Evolutionary conservation across 1,140 invertebrate species (phyloP), one percentile per base, ranked within the genome.

Genomic region (Sitophilus oryzae): DNA sequence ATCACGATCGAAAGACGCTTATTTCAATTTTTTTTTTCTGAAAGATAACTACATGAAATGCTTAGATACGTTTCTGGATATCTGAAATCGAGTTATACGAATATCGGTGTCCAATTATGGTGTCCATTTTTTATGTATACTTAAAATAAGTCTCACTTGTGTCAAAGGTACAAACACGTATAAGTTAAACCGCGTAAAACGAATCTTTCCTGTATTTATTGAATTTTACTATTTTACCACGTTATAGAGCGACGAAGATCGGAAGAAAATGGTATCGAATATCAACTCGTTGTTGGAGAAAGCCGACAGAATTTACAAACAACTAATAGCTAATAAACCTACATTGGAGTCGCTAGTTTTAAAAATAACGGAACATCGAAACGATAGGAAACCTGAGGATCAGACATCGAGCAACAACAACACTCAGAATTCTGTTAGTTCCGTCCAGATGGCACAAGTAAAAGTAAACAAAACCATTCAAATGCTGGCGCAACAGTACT

Each of bases 271-370:
- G 9, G 88, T 97, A 3, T 82, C 84, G 2, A 87, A 85, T 8
- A 96, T 98, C 54, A 95, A 96, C 64, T 81, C 82, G 1, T 74
- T 96, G 38, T 70, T 98, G 9, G 95, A 98, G 65, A 95, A 95
- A 64, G 95, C 94, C 1, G 95, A 98, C 74, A 76, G 91, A 22
- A 89, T 94, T 14, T 97, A 98, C 69, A 87, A 92, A 46, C 89
- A 93, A 66, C 73, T 97, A 0, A 84, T 91, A 55, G 82, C 84
- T 22, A 93, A 88, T 66, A 95, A 96, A 68, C 93, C 93, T 2
- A 82, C 86, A 18, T 71, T 98, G 3, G 94, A 96, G 74, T 75
- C 78, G 25, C 74, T 93, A 1, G 73, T 94, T 8, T 74, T 87
- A 46, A 85, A 86, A 65, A 88, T 89, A 56, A 85, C 82, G 43